These are phyloP conservation scores for Adelphocoris suturalis DNA, from an alignment of 2,888 invertebrate genomes.

Conservation along the genomic window DNA sequence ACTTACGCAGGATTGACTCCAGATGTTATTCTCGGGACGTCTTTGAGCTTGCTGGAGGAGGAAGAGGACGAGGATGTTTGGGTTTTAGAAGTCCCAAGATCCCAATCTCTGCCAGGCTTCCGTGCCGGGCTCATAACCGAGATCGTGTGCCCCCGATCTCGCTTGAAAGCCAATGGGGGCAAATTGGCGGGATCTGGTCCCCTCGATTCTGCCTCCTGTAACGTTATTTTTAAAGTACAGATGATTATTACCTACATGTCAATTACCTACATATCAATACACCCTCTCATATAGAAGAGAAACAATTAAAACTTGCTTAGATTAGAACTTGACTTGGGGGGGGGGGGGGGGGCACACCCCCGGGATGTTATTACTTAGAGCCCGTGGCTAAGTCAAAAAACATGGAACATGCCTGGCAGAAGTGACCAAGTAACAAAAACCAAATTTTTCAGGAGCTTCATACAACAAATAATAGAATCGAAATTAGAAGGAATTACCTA, in stretches of 20 bases:
- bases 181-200: conserved; percentile 78
- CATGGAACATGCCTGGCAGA: too few species aligned
- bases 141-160: conserved; percentile 89
- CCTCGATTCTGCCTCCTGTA: conserved; percentile 65
- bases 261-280: too few species aligned
- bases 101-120: conserved; percentile 79
- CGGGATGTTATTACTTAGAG: too few species aligned
- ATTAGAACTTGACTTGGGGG: too few species aligned
- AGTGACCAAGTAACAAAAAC: too few species aligned
- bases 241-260: too few species aligned
- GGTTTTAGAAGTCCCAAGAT: conserved; percentile 75
- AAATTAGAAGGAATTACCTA: too few species aligned
- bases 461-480: too few species aligned
- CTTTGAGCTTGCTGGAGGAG: conserved; percentile 78
- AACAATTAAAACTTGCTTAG: too few species aligned
- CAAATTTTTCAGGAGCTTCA: too few species aligned
- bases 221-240: neutral
- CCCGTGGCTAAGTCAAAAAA: too few species aligned
- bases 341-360: too few species aligned
- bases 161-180: conserved; percentile 79
- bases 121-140: conserved; percentile 90
- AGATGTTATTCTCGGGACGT: conserved; percentile 82
- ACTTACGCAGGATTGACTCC: conserved; percentile 88
- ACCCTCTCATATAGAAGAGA: neutral
- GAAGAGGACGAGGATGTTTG: conserved; percentile 76